Evolutionary conservation across 1,140 invertebrate species (phyloP).

Genomic region (Drosophila lowei): DNA sequence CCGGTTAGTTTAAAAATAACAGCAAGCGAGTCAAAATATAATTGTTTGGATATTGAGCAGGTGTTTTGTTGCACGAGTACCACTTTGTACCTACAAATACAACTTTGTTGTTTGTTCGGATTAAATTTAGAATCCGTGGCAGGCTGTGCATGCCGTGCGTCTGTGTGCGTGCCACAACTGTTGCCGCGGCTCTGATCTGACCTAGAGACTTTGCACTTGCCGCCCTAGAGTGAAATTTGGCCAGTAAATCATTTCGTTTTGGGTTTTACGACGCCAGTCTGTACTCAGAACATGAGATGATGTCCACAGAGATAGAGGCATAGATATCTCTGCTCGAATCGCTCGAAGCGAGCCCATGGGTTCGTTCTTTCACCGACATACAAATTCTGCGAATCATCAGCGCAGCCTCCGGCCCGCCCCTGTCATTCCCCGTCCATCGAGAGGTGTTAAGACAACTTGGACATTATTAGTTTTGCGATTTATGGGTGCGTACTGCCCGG

Average conservation of each 20-base stretch:
- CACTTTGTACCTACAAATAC: conserved; percentile 45
- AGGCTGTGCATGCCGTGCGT: conserved; percentile 1
- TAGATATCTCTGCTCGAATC: too few relatives aligned
- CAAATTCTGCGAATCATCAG: conserved; percentile 69
- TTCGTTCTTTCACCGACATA: conserved; percentile 18
- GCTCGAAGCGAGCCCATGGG: background rate
- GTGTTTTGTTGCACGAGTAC: conserved; percentile 23
- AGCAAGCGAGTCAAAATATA: conserved; percentile 55
- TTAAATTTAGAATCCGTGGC: conserved; percentile 33
- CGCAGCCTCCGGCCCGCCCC: conserved; percentile 25
- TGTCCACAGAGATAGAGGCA: conserved; percentile 6
- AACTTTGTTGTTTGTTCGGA: conserved; percentile 52
- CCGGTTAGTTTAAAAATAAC: conserved; percentile 74
- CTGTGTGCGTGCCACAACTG: conserved; percentile 27
- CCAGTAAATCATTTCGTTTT: conserved; percentile 60
- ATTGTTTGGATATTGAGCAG: conserved; percentile 63
- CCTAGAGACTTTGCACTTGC: conserved; percentile 62
- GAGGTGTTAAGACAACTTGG: conserved; percentile 74
- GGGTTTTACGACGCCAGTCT: conserved; percentile 54
- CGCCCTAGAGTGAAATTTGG: conserved; percentile 58
- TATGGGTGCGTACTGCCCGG: conserved; percentile 49
- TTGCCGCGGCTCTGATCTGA: conserved; percentile 44
- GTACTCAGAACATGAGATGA: conserved; percentile 40
- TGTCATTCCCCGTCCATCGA: background rate
- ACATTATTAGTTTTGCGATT: conserved; percentile 75